A percentile compares a stretch with the other conserved stretches of the same genome.
These are phyloP conservation scores for Hylaeus volcanicus DNA, from an alignment of 1,140 invertebrate species.

Conservation along the genomic window DNA sequence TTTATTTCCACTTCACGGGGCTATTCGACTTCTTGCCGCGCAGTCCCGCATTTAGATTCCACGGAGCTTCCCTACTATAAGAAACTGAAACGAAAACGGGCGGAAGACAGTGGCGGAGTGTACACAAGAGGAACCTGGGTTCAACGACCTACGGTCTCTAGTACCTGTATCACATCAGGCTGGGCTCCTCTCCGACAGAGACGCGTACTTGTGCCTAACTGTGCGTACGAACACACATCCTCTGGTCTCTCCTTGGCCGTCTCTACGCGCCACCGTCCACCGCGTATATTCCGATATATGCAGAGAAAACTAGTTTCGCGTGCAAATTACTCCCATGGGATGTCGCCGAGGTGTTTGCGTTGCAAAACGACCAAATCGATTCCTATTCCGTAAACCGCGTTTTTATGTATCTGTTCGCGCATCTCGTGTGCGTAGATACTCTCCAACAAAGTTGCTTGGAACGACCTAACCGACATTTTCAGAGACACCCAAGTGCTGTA, in stretches of 20 bases:
- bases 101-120: conserved; percentile 53
- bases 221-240: conserved; percentile 46
- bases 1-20: conserved; percentile 2
- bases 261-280: background rate
- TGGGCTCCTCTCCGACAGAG: conserved; percentile 45
- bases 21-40: background rate
- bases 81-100: conserved; percentile 60
- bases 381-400: background rate
- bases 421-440: background rate
- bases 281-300: conserved; percentile 6
- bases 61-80: conserved; percentile 36
- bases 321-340: conserved; percentile 56
- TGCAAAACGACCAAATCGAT: conserved; percentile 19
- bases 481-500: background rate
- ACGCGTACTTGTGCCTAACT: conserved; percentile 46
- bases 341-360: conserved; percentile 20
- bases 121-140: conserved; percentile 54
- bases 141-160: conserved; percentile 60
- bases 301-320: conserved; percentile 59
- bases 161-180: conserved; percentile 62
- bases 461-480: background rate
- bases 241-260: background rate
- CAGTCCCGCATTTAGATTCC: conserved; percentile 38
- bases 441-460: background rate
- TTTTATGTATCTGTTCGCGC: background rate